These are phyloP conservation scores for Didymodactylos carnosus DNA, from an alignment of 2,888 invertebrate species.

Conservation along the genomic window DNA sequence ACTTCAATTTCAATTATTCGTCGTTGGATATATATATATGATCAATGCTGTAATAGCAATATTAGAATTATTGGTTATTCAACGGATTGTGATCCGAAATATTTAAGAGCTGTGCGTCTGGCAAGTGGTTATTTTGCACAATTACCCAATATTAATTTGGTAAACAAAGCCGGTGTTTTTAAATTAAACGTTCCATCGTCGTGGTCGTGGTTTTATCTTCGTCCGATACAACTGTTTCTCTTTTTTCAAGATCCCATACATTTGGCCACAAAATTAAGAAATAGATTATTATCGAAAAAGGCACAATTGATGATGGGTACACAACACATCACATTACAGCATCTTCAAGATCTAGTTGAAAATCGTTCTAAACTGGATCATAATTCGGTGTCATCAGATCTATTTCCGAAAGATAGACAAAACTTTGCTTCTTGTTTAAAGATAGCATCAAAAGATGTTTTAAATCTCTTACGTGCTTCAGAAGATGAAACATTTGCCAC, in stretches of 20 bases:
- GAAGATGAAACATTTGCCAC: background rate
- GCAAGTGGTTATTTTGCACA: background rate
- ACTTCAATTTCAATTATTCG: background rate
- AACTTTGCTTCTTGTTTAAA: background rate
- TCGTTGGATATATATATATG: background rate
- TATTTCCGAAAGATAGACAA: background rate
- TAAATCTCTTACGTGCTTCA: background rate
- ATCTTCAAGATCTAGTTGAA: background rate
- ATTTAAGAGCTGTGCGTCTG: background rate
- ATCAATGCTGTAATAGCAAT: background rate
- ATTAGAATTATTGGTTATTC: background rate
- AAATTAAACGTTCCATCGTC: background rate
- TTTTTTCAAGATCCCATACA: background rate
- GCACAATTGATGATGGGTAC: background rate
- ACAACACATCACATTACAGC: background rate
- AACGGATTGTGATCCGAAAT: background rate
- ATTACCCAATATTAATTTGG: background rate
- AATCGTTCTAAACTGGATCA: background rate
- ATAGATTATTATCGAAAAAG: background rate
- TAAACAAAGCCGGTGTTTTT: background rate
- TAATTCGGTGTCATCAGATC: background rate
- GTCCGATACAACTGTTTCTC: background rate
- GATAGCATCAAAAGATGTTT: background rate
- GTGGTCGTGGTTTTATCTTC: background rate
- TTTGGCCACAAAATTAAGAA: background rate